These are phyloP conservation scores for Charanyca ferruginea DNA, from an alignment of 2,888 invertebrate species.

Conservation along the genomic window DNA sequence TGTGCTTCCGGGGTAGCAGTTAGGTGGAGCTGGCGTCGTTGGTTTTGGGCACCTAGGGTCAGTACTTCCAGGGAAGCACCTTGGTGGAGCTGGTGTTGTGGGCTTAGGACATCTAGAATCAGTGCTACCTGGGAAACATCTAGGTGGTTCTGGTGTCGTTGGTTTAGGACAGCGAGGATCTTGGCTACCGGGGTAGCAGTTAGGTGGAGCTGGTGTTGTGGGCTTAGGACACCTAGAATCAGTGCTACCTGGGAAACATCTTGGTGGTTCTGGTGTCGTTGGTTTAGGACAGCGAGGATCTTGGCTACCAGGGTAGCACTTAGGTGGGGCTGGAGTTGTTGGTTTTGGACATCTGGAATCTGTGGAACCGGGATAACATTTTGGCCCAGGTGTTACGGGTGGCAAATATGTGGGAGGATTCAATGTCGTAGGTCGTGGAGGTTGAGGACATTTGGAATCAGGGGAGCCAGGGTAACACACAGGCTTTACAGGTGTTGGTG, in stretches of 20 bases:
- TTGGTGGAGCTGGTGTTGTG: too few species aligned
- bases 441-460: slow-evolving; percentile 65
- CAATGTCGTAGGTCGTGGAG: slow-evolving; percentile 51
- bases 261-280: slow-evolving; percentile 64
- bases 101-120: slow-evolving; percentile 67
- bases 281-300: slow-evolving; percentile 73
- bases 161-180: too few species aligned
- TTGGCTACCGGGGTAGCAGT: too few species aligned
- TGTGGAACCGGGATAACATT: slow-evolving; percentile 57
- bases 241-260: slow-evolving; percentile 67
- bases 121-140: not conserved
- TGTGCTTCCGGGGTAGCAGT: too few species aligned
- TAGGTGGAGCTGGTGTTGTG: slow-evolving; percentile 65
- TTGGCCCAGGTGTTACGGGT: slow-evolving; percentile 54
- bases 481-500: slow-evolving; percentile 45
- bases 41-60: too few species aligned
- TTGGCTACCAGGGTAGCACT: slow-evolving; percentile 71
- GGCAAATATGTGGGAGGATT: slow-evolving; percentile 70
- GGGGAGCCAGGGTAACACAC: slow-evolving; percentile 67
- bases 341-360: slow-evolving; percentile 73
- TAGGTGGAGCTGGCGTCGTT: too few species aligned
- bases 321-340: slow-evolving; percentile 62
- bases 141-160: slow-evolving; percentile 62
- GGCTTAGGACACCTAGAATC: slow-evolving; percentile 75
- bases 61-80: too few species aligned